Base-by-base conservation (phyloP, 2,888 invertebrate species). In the Rhorus exstirpatorius region DNA sequence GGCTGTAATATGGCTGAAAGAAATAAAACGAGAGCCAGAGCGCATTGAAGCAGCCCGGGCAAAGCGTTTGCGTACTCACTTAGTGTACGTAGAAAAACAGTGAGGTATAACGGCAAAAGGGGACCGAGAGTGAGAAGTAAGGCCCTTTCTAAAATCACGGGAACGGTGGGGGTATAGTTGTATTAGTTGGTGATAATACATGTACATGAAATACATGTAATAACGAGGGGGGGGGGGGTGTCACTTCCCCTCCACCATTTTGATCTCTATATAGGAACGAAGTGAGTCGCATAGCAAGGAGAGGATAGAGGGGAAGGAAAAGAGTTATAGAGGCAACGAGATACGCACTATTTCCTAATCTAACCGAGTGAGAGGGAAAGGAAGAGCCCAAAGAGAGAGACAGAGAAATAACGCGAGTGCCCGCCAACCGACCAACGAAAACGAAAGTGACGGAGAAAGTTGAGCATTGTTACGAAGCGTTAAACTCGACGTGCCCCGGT, bases 401-500 rank as follows among this genome's bases (percentile, higher is more conserved):
- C 24, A 58, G 67, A 63, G 65, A 67, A 58, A 74, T 51, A 60
- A 84, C 72, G 77, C 72, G 81, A 70, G 81, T 81, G 63, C 61
- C 77, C 79, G 80, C 86, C 88, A 87, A 80, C 87, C 88, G 88
- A 90, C 88, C 89, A 91, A 91, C 92, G 91, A 92, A 92, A 92
- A 92, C 91, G 92, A 92, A 92, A 92, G 92, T 92, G 91, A 92
- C 89, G 92, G 92, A 92, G 92, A 92, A 92, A 92, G 92, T 92
- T 89, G 89, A 89, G 90, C 87, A 92, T 92, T 92, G 92, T 92
- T 92, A 92, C 92, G 89, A 90, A 89, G 91, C 88, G 88, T 89
- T 87, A 82, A 89, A 89, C 87, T 86, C 87, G 85, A 85, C 86
- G 86, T 86, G 88, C 79, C 61, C 76, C 53, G 63, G 76, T 58